Percentiles rank a stretch among this genome's conserved stretches.
phyloP scores from a whole-genome alignment of 35 echinoderm and acorn worm species.

The Heliocidaris tuberculata region DNA sequence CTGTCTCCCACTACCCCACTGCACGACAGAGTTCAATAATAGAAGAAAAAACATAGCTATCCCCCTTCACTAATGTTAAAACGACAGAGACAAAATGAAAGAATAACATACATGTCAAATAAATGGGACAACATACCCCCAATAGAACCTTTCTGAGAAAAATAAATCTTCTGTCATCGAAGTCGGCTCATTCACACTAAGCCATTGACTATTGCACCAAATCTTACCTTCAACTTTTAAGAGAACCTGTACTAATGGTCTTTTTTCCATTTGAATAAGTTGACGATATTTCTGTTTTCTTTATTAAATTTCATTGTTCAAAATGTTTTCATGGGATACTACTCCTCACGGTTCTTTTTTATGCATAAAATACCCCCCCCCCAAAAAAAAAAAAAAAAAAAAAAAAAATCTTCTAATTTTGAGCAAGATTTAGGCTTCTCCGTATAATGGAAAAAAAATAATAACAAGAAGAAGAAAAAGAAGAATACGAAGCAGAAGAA shows the following conservation, averaged over 20 bases:
- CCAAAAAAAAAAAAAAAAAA: background rate
- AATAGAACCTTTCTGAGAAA: background rate
- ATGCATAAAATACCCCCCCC: too few relatives aligned
- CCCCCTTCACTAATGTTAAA: background rate
- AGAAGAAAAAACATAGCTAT: background rate
- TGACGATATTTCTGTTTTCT: too few relatives aligned
- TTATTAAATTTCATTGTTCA: too few relatives aligned
- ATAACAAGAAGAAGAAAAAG: background rate
- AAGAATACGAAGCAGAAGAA: background rate
- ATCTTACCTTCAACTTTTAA: too few relatives aligned
- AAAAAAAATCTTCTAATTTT: background rate
- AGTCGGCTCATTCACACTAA: background rate
- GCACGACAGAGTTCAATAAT: background rate
- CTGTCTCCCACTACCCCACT: background rate
- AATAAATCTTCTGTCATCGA: background rate
- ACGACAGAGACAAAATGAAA: background rate
- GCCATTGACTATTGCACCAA: background rate
- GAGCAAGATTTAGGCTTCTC: too few relatives aligned
- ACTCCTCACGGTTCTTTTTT: too few relatives aligned
- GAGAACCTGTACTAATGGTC: too few relatives aligned
- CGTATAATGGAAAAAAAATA: background rate
- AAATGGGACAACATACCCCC: background rate
- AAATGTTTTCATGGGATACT: too few relatives aligned
- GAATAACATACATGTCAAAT: background rate
- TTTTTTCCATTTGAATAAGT: too few relatives aligned